phyloP scores from a whole-genome alignment of 2,113 vertebrate genomes.

The Murina feae region DNA sequence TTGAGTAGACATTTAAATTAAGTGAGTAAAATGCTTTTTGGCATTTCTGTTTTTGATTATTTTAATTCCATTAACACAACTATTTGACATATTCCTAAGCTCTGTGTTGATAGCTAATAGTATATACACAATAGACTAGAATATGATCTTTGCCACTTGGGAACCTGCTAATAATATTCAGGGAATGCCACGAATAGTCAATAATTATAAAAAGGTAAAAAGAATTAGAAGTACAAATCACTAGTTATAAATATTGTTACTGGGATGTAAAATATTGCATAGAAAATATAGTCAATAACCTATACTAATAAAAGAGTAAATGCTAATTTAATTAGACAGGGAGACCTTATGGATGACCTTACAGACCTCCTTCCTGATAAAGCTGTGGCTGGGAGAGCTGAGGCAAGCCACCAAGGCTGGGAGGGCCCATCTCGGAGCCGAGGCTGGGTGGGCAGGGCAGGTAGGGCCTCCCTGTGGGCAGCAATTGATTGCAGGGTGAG shows the following conservation, averaged over 20 bases:
- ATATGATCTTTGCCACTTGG: background rate
- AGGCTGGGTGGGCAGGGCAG: too few relatives aligned
- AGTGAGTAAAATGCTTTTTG: background rate
- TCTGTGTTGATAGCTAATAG: background rate
- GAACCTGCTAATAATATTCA: background rate
- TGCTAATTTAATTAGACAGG: too few relatives aligned
- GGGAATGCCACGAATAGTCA: background rate
- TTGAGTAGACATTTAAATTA: background rate
- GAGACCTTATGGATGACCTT: too few relatives aligned
- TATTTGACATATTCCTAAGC: background rate
- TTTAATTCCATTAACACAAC: background rate
- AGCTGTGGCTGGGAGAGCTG: too few relatives aligned
- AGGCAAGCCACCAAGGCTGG: too few relatives aligned
- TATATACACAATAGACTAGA: background rate
- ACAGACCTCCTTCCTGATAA: too few relatives aligned
- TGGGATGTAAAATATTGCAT: background rate
- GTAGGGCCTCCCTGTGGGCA: too few relatives aligned
- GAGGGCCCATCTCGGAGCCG: too few relatives aligned
- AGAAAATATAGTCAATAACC: background rate
- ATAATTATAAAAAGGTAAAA: background rate
- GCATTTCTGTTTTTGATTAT: background rate
- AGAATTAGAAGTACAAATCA: background rate
- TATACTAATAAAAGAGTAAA: too few relatives aligned
- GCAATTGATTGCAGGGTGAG: too few relatives aligned
- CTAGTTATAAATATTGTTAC: background rate